These are phyloP conservation scores for Drosophila carrolli DNA, from an alignment of 1,140 invertebrate genomes.

Conservation along the genomic window DNA sequence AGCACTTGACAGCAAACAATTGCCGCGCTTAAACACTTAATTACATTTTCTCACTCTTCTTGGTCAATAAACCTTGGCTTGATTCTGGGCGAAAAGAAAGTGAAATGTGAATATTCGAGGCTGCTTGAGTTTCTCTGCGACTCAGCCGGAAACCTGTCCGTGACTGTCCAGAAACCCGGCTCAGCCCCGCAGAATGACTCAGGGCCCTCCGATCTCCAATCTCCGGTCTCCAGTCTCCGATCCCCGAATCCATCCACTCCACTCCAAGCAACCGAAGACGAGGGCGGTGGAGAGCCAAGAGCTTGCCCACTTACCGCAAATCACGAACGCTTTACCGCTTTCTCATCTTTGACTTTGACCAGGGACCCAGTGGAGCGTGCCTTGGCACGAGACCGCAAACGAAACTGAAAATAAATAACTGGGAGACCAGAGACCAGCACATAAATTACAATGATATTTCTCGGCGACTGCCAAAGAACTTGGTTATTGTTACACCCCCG, in stretches of 20 bases:
- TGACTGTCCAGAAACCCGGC: conserved; percentile 53
- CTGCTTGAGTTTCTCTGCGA: conserved; percentile 55
- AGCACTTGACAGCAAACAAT: conserved; percentile 3
- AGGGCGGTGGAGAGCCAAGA: background rate
- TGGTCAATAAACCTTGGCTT: conserved; percentile 66
- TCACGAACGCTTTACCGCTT: conserved; percentile 60
- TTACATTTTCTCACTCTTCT: conserved; percentile 30
- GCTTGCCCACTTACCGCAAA: conserved; percentile 55
- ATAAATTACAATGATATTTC: conserved; percentile 50
- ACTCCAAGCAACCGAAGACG: conserved; percentile 25
- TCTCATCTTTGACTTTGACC: conserved; percentile 62
- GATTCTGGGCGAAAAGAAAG: conserved; percentile 78
- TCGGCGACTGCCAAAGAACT: conserved; percentile 44
- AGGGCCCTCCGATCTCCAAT: conserved; percentile 19
- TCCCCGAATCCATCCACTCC: conserved; percentile 8
- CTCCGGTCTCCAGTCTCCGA: background rate
- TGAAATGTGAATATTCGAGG: conserved; percentile 52
- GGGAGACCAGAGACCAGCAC: conserved; percentile 10
- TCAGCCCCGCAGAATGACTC: conserved; percentile 32
- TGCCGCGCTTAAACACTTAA: conserved; percentile 16
- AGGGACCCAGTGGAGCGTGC: conserved; percentile 48
- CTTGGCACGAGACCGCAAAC: conserved; percentile 43
- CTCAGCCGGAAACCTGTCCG: conserved; percentile 64
- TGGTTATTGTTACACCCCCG: conserved; percentile 23
- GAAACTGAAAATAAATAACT: conserved; percentile 48